These are phyloP conservation scores for Limnodromus scolopaceus DNA, from an alignment of 2,797 vertebrate genomes.

Conservation along the genomic window DNA sequence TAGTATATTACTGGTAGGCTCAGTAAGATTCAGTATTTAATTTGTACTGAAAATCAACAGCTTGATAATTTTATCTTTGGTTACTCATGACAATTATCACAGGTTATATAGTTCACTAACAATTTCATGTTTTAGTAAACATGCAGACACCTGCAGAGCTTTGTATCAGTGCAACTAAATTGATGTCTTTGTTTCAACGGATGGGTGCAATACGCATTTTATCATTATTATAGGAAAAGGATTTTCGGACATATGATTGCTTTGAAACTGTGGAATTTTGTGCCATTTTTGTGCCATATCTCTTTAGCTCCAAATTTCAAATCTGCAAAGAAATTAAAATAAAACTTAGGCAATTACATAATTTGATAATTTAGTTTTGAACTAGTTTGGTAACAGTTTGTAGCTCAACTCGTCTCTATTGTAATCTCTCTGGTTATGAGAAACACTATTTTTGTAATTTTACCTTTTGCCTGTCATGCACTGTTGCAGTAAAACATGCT, in stretches of 20 bases:
- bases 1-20: not conserved
- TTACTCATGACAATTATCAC: not conserved
- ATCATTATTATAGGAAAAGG: not conserved
- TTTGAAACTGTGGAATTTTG: not conserved
- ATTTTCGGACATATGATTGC: not conserved
- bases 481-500: not conserved
- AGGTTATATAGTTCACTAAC: not conserved
- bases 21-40: not conserved
- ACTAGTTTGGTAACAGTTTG: not conserved
- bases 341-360: not conserved
- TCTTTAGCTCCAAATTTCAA: not conserved
- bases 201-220: not conserved
- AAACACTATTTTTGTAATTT: not conserved
- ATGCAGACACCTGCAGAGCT: not conserved
- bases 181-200: not conserved
- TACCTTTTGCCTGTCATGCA: not conserved
- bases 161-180: not conserved
- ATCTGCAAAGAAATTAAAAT: not conserved
- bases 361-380: not conserved
- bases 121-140: not conserved
- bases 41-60: not conserved
- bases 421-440: not conserved
- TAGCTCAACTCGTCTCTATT: not conserved
- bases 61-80: not conserved
- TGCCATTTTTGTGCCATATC: not conserved